A percentile compares a stretch with the other conserved stretches of the same genome.
Evolutionary conservation across 2,797 vertebrate genomes (phyloP).

Genomic region (Hoplostethus atlanticus): DNA sequence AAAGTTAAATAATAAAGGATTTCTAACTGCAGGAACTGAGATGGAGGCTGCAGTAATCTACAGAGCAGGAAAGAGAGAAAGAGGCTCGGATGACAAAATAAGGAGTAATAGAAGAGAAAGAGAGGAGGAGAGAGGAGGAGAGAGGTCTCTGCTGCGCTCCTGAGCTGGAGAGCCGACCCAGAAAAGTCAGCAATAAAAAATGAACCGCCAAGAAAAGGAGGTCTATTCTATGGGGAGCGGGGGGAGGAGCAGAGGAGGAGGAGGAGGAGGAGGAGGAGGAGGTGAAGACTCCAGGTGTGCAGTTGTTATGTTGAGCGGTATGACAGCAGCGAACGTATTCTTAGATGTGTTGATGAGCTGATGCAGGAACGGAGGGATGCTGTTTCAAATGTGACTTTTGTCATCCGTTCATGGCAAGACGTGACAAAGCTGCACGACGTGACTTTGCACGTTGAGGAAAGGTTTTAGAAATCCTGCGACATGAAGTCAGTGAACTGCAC

Average conservation of each 20-base stretch:
- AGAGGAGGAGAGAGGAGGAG: slow-evolving; percentile 2
- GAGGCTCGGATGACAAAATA: not conserved
- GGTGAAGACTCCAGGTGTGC: slow-evolving; percentile 53
- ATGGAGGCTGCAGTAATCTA: not conserved
- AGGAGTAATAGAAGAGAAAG: slow-evolving; percentile 6
- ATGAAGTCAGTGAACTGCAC: too few relatives aligned
- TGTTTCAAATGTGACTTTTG: too few relatives aligned
- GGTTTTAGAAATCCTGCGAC: too few relatives aligned
- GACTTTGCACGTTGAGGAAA: too few relatives aligned
- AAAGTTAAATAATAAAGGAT: not conserved
- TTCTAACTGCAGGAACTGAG: not conserved
- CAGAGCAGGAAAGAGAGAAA: not conserved
- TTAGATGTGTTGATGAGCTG: too few relatives aligned
- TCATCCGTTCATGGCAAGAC: too few relatives aligned
- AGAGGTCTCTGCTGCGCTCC: slow-evolving; percentile 52
- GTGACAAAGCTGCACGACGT: too few relatives aligned
- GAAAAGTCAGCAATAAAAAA: slow-evolving; percentile 77
- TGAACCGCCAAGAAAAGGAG: slow-evolving; percentile 67
- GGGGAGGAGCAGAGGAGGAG: slow-evolving; percentile 6
- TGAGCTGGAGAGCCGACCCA: slow-evolving; percentile 73
- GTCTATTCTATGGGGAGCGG: slow-evolving; percentile 68
- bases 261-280: slow-evolving; percentile 8
- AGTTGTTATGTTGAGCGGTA: slow-evolving; percentile 39
- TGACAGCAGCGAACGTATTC: slow-evolving; percentile 1
- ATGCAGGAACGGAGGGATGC: too few relatives aligned